Percentiles rank a stretch among this genome's conserved stretches.
Conservation (phyloP, 1,140 invertebrate genomes). For the Drosophila kohkoa region DNA sequence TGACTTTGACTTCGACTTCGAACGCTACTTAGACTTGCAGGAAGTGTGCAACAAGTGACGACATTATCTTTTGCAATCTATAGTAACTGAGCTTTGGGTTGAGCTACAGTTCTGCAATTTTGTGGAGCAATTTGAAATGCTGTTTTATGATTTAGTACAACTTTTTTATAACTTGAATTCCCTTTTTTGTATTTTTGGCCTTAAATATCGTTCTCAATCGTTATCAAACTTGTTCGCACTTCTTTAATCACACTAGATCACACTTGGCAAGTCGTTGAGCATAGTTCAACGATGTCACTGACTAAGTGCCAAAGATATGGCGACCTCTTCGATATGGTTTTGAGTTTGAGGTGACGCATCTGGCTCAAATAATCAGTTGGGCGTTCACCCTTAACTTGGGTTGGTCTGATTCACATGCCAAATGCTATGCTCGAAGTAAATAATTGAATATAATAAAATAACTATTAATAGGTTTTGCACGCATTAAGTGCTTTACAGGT, state of each 20-base stretch:
- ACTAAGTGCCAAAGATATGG: constrained; percentile 19
- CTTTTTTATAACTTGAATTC: too few species aligned
- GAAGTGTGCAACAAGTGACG: too few species aligned
- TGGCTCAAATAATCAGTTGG: constrained; percentile 13
- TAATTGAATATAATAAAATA: neutral
- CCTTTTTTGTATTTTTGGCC: too few species aligned
- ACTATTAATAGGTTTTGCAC: constrained; percentile 2
- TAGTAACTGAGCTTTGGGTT: too few species aligned
- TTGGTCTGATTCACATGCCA: constrained; percentile 10
- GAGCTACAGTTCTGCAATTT: too few species aligned
- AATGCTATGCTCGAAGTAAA: constrained; percentile 1
- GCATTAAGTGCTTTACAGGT: neutral
- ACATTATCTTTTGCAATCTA: too few species aligned
- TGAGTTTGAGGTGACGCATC: constrained; percentile 16
- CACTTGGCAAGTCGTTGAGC: neutral
- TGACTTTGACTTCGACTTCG: neutral
- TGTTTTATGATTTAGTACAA: too few species aligned
- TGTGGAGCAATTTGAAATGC: too few species aligned
- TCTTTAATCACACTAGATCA: neutral
- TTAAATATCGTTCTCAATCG: too few species aligned
- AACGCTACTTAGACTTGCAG: neutral
- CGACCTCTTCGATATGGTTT: constrained; percentile 8
- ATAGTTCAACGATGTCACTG: constrained; percentile 11
- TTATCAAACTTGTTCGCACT: neutral
- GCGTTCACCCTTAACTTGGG: constrained; percentile 16